phyloP scores from a whole-genome alignment of 2,797 vertebrate genomes.

The Ceyx erithaca region DNA sequence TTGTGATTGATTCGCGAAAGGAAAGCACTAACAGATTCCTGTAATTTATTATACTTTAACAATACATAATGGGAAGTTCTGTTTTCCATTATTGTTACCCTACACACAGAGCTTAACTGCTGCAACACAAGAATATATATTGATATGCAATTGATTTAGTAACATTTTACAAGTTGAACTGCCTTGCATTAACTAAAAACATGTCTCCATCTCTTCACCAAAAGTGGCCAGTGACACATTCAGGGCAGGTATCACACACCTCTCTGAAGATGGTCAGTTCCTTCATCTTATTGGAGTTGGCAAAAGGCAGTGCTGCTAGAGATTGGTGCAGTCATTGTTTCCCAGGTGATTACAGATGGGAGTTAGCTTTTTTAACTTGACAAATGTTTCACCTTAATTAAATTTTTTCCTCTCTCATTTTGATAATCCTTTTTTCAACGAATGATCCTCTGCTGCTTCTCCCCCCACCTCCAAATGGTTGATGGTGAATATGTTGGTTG shows the following conservation, averaged over 20 bases:
- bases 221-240: neutral
- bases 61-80: constrained; percentile 28
- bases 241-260: neutral
- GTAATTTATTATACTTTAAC: constrained; percentile 54
- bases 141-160: neutral
- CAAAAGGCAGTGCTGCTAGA: neutral
- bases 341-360: neutral
- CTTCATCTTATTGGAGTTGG: neutral
- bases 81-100: constrained; percentile 46
- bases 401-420: neutral
- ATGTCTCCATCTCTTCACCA: neutral
- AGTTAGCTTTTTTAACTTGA: neutral
- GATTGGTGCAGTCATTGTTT: rapidly evolving
- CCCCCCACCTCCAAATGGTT: rapidly evolving
- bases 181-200: neutral
- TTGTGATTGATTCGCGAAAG: constrained; percentile 23
- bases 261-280: neutral
- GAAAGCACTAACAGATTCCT: constrained; percentile 43
- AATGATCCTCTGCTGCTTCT: neutral
- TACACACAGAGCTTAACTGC: neutral
- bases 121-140: neutral
- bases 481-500: rapidly evolving
- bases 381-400: neutral
- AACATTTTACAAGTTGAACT: neutral
- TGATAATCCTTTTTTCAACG: neutral